Percentiles rank a stretch among this genome's conserved stretches.
phyloP scores from a whole-genome alignment of 1,140 invertebrate species.

The Sminthurides bifidus region DNA sequence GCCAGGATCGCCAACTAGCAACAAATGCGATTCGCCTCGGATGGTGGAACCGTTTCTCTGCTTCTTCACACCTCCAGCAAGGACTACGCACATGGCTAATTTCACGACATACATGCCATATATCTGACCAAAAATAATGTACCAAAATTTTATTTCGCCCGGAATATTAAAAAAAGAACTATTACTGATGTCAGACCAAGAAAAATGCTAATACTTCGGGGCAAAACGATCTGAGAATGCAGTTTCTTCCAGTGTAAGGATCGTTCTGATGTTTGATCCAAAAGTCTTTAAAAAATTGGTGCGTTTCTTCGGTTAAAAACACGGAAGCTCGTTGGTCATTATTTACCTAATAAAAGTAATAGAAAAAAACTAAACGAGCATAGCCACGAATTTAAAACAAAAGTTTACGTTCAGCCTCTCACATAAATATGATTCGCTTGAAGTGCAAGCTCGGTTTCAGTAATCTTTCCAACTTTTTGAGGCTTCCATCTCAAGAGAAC shows the following conservation, averaged over 20 bases:
- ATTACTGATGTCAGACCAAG: not conserved
- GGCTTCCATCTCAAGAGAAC: constrained; percentile 60
- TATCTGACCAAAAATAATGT: constrained; percentile 46
- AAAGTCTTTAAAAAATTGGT: constrained; percentile 57
- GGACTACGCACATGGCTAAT: constrained; percentile 59
- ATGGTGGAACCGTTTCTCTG: constrained; percentile 45
- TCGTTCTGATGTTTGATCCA: constrained; percentile 53
- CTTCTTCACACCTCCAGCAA: constrained; percentile 56
- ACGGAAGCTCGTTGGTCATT: constrained; percentile 52
- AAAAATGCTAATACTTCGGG: constrained; percentile 56
- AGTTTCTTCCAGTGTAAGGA: constrained; percentile 59
- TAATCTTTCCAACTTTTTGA: constrained; percentile 44
- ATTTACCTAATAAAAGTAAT: constrained; percentile 43
- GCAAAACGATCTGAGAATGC: constrained; percentile 69
- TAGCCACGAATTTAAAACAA: not conserved
- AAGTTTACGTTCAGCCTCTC: constrained; percentile 13
- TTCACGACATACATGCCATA: constrained; percentile 80
- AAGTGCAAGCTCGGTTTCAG: constrained; percentile 57
- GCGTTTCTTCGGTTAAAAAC: constrained; percentile 54
- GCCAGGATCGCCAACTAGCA: constrained; percentile 82
- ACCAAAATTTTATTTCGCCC: constrained; percentile 17
- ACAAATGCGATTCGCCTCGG: constrained; percentile 68
- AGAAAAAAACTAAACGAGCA: not conserved
- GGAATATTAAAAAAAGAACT: constrained; percentile 5
- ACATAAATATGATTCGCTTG: constrained; percentile 61